Evolutionary conservation across 2,797 vertebrate species (phyloP), one percentile per base, ranked within the genome.

Genomic region (Mus caroli): DNA sequence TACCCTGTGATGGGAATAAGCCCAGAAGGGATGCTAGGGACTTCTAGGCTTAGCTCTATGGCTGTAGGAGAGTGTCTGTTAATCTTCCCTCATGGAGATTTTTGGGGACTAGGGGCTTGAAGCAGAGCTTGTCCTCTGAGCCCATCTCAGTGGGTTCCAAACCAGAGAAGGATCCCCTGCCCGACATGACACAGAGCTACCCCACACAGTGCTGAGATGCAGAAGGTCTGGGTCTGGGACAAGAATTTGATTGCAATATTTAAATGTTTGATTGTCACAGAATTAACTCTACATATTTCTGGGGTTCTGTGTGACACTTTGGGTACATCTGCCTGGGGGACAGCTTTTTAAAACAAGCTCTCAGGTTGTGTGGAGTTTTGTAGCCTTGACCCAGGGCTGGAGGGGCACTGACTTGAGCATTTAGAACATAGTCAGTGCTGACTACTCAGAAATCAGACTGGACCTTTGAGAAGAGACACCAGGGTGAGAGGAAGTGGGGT

Each of bases 281-380:
- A 62, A 62, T 43, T 62, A 77, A 37, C 10, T 31, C 62, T 46
- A 5, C 1, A 4, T 22, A 28, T 85, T 77, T 67, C 54, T 4
- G 24, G 80, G 52, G 73, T 58, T 1, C 8, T 0, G 6, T 12
- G 80, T 31, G 31, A 54, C 3, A 3, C 13, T 50, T 28, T 37
- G n/a, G 73, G 2, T 2, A 2, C 17, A 22, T 43, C 9, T 26
- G 12, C 43, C 54, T 34, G 12, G 52, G 54, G 22, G 31, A 12
- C 10, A 37, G 43, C 7, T 20, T 28, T 77, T 34, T 52, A 54
- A n/a, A 37, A 71, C 1, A 7, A 20, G 20, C 12, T 50, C 28
- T n/a, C 7, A 0, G 52, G 20, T 0, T 3, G 0, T 0, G 11
- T 40, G 11, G 84, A 43, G 69, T 15, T 6, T 1, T 0, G 12